These are phyloP conservation scores for Oreochromis spilurus DNA, from an alignment of 2,113 vertebrate species.

Conservation along the genomic window DNA sequence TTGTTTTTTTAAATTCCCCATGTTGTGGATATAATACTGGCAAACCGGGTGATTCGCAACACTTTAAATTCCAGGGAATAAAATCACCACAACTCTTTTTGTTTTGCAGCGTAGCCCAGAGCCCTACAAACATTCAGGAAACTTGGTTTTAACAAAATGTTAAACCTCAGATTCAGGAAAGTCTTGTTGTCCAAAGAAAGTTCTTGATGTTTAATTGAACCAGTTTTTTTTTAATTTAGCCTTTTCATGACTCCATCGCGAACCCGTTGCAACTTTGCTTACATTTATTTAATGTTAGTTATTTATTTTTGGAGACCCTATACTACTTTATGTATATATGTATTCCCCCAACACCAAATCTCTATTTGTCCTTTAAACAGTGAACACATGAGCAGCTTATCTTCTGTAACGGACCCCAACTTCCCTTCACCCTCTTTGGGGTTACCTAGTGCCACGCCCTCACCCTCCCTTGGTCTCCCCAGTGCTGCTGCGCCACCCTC, in stretches of 20 bases:
- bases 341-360: neutral
- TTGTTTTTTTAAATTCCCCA: neutral
- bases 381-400: slow-evolving; percentile 64
- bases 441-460: slow-evolving; percentile 60
- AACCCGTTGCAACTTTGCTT: neutral
- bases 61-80: neutral
- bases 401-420: slow-evolving; percentile 58
- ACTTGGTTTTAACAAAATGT: neutral
- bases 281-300: neutral
- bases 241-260: neutral
- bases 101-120: neutral
- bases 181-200: neutral
- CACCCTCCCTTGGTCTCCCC: slow-evolving; percentile 59
- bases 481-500: slow-evolving; percentile 49
- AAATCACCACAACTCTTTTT: neutral
- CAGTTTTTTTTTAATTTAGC: neutral
- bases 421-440: slow-evolving; percentile 72
- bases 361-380: slow-evolving; percentile 35
- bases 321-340: no score
- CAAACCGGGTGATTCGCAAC: neutral
- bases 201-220: neutral
- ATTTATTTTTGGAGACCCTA: no score
- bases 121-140: neutral
- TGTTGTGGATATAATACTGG: neutral
- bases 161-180: neutral